These are phyloP conservation scores for Macquaria ambigua DNA, from an alignment of 2,113 vertebrate genomes.

Conservation along the genomic window DNA sequence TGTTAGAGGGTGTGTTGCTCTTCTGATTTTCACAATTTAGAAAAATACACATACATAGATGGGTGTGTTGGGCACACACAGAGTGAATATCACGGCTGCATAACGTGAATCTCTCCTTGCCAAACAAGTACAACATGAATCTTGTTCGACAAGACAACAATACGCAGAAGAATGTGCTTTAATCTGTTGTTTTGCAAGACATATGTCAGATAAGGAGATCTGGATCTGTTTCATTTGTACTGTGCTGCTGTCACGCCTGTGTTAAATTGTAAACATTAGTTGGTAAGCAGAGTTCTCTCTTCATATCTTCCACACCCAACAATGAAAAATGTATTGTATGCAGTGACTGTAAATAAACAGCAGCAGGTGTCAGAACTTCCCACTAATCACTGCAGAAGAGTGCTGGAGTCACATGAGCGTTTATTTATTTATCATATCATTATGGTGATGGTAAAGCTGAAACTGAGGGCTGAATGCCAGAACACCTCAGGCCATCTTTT, in stretches of 20 bases:
- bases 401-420: constrained; percentile 2
- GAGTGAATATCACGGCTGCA: background rate
- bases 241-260: background rate
- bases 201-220: constrained; percentile 13
- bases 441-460: constrained; percentile 32
- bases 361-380: background rate
- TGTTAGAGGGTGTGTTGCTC: constrained; percentile 12
- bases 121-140: constrained; percentile 28
- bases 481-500: constrained; percentile 12
- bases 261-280: background rate
- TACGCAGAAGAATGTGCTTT: background rate
- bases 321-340: background rate
- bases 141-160: constrained; percentile 29
- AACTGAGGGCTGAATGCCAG: constrained; percentile 7
- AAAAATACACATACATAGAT: constrained; percentile 13
- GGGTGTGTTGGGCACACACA: constrained; percentile 7
- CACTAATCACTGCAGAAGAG: constrained; percentile 38
- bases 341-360: constrained; percentile 5
- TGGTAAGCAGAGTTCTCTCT: background rate
- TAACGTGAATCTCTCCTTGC: background rate
- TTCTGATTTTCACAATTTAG: constrained; percentile 4
- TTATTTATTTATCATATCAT: constrained; percentile 50
- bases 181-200: constrained; percentile 25
- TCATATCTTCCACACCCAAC: background rate
- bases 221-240: background rate